phyloP scores from a whole-genome alignment of 1,140 invertebrate genomes.

The Pseudomyrmex sp. region DNA sequence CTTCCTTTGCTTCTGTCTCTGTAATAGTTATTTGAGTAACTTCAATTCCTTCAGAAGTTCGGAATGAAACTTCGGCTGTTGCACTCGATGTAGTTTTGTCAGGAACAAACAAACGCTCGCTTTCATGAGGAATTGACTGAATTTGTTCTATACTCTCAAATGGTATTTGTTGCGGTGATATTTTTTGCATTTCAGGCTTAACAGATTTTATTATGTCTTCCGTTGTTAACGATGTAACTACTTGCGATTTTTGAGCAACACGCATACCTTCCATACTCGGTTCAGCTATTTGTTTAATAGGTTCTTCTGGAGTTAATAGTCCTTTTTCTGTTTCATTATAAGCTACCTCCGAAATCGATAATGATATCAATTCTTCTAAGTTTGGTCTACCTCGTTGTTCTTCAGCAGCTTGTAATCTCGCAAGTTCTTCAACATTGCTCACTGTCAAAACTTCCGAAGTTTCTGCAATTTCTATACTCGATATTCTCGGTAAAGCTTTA shows the following conservation, averaged over 20 bases:
- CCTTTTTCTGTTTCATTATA: conserved; percentile 74
- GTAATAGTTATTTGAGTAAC: conserved; percentile 77
- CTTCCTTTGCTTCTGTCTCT: conserved; percentile 81
- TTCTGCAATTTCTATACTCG: conserved; percentile 75
- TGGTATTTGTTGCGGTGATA: conserved; percentile 76
- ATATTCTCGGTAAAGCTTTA: conserved; percentile 72
- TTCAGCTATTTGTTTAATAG: conserved; percentile 74
- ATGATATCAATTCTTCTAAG: conserved; percentile 73
- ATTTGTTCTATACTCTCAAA: conserved; percentile 76
- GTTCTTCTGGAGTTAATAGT: conserved; percentile 69
- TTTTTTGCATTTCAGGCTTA: conserved; percentile 69
- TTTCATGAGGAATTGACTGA: conserved; percentile 78
- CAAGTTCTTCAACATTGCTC: conserved; percentile 70
- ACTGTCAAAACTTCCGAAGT: conserved; percentile 75
- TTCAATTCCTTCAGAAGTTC: conserved; percentile 76
- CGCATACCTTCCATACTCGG: conserved; percentile 71
- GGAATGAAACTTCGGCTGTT: conserved; percentile 75
- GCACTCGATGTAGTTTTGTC: conserved; percentile 64
- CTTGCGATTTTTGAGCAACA: conserved; percentile 76
- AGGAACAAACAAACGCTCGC: conserved; percentile 70
- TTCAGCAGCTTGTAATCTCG: conserved; percentile 65
- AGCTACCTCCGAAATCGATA: conserved; percentile 77
- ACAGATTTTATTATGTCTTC: conserved; percentile 64
- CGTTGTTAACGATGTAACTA: conserved; percentile 74
- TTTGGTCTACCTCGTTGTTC: conserved; percentile 71